Base-by-base conservation (phyloP, 2,797 vertebrate genomes). In the Artibeus lituratus region DNA sequence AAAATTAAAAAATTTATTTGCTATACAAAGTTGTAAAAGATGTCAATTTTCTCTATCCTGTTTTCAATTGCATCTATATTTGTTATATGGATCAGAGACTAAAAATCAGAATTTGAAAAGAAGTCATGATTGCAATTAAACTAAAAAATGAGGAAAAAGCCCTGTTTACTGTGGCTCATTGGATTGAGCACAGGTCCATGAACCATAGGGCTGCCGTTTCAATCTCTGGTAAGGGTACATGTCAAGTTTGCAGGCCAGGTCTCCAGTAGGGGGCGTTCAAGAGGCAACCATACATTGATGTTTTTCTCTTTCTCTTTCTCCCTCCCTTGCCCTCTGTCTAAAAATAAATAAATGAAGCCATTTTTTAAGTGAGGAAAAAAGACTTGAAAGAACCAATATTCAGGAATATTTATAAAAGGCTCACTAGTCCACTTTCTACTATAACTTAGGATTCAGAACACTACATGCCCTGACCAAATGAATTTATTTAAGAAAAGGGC, bases 21-120 rank as follows among this genome's bases (percentile, higher is more conserved):
- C 32, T 24, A 55, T 1, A 16, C 39, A 12, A 72, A 76, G 9
- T 73, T 26, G 37, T 26, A 92, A 74, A 92, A 82, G 29, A 78
- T 72, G 0, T 49, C 73, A 29, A 57, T 62, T 14, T 69, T 16
- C 22, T 87, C 15, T 19, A 24, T 26, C 67, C 14, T 80, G 15
- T 26, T 93, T 96, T 88, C 7, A 74, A 5, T 37, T 55, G 7
- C 2, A 37, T 74, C 2, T 82, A 14, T 2, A 57, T 80, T 83
- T 90, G 51, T 83, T 26, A 70, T 57, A 37, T 11, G 4, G 1
- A 67, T 37, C 37, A 76, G 32, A 90, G 29, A 86, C 32, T 44
- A 93, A 92, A 92, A 91, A 57, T 91, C 44, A 72, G 3, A 96
- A 44, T 78, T 83, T 69, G 35, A 57, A 77, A 80, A 90, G 26